Evolutionary conservation across 1,140 invertebrate genomes (phyloP).

Genomic region (Musca vetustissima): DNA sequence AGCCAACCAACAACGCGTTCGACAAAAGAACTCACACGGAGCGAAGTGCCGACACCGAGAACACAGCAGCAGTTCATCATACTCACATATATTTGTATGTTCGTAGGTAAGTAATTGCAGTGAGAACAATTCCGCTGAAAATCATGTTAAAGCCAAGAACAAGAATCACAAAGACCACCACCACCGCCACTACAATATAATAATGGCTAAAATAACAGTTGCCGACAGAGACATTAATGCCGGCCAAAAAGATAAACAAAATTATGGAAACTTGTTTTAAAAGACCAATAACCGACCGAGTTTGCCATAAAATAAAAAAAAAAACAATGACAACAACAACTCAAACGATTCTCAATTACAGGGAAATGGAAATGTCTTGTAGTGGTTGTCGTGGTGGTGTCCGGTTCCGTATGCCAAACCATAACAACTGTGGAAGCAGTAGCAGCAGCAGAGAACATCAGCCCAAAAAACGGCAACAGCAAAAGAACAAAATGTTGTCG

Average conservation of each 20-base stretch:
- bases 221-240: background rate
- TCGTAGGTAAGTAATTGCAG: background rate
- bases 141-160: conserved; percentile 14
- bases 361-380: conserved; percentile 4
- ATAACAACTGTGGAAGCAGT: background rate
- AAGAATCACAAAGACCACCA: background rate
- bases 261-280: conserved; percentile 13
- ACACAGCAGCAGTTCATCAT: background rate
- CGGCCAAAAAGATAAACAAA: conserved; percentile 5
- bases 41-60: background rate
- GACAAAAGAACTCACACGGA: background rate
- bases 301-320: background rate
- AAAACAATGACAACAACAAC: conserved; percentile 3
- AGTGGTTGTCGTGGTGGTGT: background rate
- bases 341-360: conserved; percentile 2
- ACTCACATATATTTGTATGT: background rate
- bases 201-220: background rate
- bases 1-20: background rate
- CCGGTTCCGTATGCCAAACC: conserved; percentile 1
- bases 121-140: conserved; percentile 8
- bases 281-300: background rate
- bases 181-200: too few relatives aligned
- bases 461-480: background rate
- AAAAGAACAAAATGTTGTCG: background rate
- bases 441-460: background rate